These are phyloP conservation scores for Crepidodera aurea DNA, from an alignment of 2,888 invertebrate species.

Conservation along the genomic window DNA sequence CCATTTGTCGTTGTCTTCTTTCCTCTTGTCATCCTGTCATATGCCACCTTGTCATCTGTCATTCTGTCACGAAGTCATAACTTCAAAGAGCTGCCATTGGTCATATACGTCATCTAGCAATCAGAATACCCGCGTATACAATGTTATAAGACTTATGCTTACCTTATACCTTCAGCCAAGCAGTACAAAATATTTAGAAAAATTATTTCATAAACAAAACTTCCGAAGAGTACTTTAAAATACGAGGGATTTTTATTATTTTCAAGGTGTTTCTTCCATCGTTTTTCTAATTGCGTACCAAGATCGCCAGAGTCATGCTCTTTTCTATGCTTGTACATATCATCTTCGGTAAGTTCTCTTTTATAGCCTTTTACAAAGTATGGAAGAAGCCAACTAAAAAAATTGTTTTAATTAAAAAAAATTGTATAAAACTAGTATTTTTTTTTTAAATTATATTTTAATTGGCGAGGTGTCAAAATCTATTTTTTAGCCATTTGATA, in stretches of 20 bases:
- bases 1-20: too few species aligned
- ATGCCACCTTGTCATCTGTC: too few species aligned
- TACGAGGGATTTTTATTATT: conserved; percentile 47
- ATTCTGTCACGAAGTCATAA: too few species aligned
- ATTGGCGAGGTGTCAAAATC: too few species aligned
- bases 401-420: neutral
- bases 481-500: too few species aligned
- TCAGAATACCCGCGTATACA: too few species aligned
- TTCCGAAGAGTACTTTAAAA: conserved; percentile 47
- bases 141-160: too few species aligned
- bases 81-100: too few species aligned
- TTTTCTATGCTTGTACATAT: conserved; percentile 62
- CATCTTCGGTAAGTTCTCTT: conserved; percentile 62
- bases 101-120: too few species aligned
- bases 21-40: too few species aligned
- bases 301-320: conserved; percentile 60
- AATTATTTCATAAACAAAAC: conserved; percentile 45
- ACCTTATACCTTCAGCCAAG: conserved; percentile 42
- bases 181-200: conserved; percentile 36
- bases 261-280: conserved; percentile 49
- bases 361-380: conserved; percentile 62
- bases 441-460: too few species aligned
- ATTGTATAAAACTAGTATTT: too few species aligned
- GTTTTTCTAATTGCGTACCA: conserved; percentile 58
- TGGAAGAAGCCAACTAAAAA: conserved; percentile 63